A percentile compares a stretch with the other conserved stretches of the same genome.
Conservation (phyloP, 1,140 invertebrate genomes). For the Apis florea region DNA sequence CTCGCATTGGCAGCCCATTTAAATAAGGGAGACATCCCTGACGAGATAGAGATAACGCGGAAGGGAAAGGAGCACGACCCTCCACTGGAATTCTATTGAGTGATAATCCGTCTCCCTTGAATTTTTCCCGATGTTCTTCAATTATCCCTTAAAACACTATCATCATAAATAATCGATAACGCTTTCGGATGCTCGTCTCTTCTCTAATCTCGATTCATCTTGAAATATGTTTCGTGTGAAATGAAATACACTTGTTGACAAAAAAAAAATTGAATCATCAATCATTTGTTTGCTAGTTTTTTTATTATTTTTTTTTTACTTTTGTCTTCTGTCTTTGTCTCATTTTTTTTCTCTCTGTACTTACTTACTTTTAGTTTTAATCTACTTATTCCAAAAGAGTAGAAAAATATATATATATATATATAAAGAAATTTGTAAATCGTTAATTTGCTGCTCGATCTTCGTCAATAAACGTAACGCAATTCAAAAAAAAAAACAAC, state of each 20-base stretch:
- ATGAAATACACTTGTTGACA: no score
- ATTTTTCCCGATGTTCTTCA: slow-evolving; percentile 14
- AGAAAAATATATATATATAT: no score
- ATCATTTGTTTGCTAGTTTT: not conserved
- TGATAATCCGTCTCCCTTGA: slow-evolving; percentile 43
- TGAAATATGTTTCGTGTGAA: not conserved
- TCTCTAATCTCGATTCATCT: not conserved
- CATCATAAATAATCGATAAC: slow-evolving; percentile 24
- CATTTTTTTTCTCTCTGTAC: no score
- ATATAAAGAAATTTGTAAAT: no score
- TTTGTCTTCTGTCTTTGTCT: no score
- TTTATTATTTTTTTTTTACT: no score
- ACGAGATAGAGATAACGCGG: slow-evolving; percentile 51
- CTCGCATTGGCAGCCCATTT: slow-evolving; percentile 34
- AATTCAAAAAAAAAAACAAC: no score
- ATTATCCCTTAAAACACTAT: slow-evolving; percentile 32
- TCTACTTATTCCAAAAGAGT: no score
- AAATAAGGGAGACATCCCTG: slow-evolving; percentile 51
- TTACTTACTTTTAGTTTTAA: no score
- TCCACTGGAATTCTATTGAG: slow-evolving; percentile 5
- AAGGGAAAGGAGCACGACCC: not conserved
- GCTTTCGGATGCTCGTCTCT: not conserved
- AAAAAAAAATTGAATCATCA: not conserved
- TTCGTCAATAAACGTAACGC: no score
- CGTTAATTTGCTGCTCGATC: no score